phyloP scores from a whole-genome alignment of 2,113 vertebrate genomes.

The Rana temporaria region DNA sequence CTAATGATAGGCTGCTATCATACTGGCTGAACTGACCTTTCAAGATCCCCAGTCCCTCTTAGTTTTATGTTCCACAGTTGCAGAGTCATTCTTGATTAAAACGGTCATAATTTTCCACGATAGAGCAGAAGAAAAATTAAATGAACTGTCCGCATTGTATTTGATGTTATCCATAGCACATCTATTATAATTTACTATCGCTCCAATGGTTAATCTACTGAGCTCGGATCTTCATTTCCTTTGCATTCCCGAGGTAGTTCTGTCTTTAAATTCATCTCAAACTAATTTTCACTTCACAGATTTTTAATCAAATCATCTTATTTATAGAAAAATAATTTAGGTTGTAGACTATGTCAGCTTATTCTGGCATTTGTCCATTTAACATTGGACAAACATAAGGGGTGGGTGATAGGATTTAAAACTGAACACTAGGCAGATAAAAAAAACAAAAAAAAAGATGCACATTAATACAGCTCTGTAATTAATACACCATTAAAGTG shows the following conservation, averaged over 20 bases:
- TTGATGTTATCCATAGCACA: background rate
- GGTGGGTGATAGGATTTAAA: no score
- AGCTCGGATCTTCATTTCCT: background rate
- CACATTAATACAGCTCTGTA: no score
- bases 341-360: background rate
- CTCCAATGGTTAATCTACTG: background rate
- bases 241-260: background rate
- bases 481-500: no score
- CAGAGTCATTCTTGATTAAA: no score
- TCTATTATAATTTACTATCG: background rate
- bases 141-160: background rate
- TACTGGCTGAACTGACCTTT: no score
- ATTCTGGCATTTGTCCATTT: background rate
- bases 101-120: background rate
- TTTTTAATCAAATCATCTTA: conserved; percentile 36
- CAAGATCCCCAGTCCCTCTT: no score
- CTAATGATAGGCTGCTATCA: no score
- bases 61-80: no score
- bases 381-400: no score
- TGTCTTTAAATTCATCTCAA: background rate
- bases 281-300: conserved; percentile 35
- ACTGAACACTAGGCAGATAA: no score
- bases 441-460: no score
- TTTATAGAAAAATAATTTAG: conserved; percentile 47
- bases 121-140: no score